Base-by-base conservation (phyloP, 2,113 vertebrate species). In the Formicarius rufipectus region DNA sequence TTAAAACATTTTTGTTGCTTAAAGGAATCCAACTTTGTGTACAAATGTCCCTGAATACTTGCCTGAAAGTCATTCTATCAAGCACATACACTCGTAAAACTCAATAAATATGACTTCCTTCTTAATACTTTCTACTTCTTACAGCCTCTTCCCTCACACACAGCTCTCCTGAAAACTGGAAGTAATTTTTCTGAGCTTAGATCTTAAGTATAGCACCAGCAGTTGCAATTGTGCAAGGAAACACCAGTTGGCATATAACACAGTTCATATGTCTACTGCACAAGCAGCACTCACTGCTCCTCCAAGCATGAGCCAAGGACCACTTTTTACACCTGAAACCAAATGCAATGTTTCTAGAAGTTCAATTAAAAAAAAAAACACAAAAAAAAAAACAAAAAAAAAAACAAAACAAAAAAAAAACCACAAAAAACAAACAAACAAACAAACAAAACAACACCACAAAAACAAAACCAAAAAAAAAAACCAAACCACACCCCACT, bases 191-290 rank as follows among this genome's bases (percentile, higher is more conserved):
- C 40, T 76, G 49, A 85, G 49, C 78, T 33, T 19, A 59, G 50
- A 44, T n/a, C 28, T 49, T 2, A 69, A 78, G 45, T 37, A 50
- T 42, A 78, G 60, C 40, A 64, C 24, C 71, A 49, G 60, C 45
- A 71, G 52, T 5, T 35, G 18, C n/a, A 78, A 40, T 9, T 78
- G n/a, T 53, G 11, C 42, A 72, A 87, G 53, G 49, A 76, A 68
- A 50, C 15, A 52, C 6, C 49, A 52, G 25, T 0, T 12, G 19
- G 67, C 25, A 85, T 87, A 90, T 45, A 31, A 15, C 23, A 30
- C 9, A 10, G 24, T 59, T 67, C 63, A 53, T 0, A 0, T 8
- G 18, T 24, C 20, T 72, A 3, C 77, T 55, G n/a, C 30, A 28
- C 56, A 59, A 39, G 66, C 20, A 79, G 24, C 31, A 87, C 28